Evolutionary conservation across 2,888 invertebrate species (phyloP), one percentile per base, ranked within the genome.

Genomic region (Venusia cambrica): DNA sequence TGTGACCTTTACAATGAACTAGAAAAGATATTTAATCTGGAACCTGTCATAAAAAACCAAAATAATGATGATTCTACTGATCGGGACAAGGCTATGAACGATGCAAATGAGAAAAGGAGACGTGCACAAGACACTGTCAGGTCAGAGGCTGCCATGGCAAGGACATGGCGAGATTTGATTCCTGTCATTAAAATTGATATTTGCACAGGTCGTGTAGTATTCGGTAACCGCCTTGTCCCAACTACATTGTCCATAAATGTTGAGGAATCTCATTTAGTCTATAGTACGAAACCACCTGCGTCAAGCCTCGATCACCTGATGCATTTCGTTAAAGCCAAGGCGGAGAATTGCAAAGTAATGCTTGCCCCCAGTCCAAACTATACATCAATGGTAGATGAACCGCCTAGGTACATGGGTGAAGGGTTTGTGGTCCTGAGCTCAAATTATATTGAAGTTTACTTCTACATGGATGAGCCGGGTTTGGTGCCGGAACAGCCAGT

Each of bases 361-460:
- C 89, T 99, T 46, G 97, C 97, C n/a, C 97, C 97, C 6, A 97
- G 97, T 83, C 95, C 96, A 1, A 97, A 97, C 65, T 98, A 97
- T 73, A 95, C 93, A 2, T 96, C 97, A 3, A 92, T 95, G 89
- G 92, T 95, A 2, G 97, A 97, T 76, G 97, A 97, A 59, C 98
- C 99, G 0, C 99, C 99, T 0, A 62, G 89, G 15, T 97, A 95
- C 62, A 99, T 99, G 98, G 99, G 99, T 2, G 98, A 98, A 81
- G 99, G 98, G 0, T 99, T 99, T 80, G 98, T 98, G 1, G 92
- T 99, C 4, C 92, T 99, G 88, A 97, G 97, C 68, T 96, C 97
- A 1, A 98, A 98, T 68, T 94, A 94, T 65, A 92, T 98, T 57
- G 96, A 98, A 70, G 89, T 98, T 10, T 98, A 98, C 74, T 98